Base-by-base conservation (phyloP, 2,888 invertebrate genomes). In the Meiosimyza decipiens region DNA sequence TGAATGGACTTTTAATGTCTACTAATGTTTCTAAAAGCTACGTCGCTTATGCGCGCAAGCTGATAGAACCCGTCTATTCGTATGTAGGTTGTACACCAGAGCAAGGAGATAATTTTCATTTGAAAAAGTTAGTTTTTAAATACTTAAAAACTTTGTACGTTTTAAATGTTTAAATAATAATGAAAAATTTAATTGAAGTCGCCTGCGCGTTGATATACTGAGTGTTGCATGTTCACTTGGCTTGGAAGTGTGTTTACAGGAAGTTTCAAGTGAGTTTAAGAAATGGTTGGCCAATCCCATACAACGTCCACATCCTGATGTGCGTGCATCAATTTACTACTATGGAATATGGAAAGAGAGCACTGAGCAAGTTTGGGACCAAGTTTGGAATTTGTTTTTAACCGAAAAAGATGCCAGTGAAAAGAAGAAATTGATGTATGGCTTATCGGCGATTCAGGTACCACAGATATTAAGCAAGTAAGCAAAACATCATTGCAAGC, bases 351-450 rank as follows among this genome's bases (percentile, higher is more conserved):
- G 94, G 90, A 85, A 89, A 9, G 88, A 89, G 22, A 90, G 91
- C 0, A 86, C 88, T 52, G 90, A 91, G 74, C 82, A 88, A 0
- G 91, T 92, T 62, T 97, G 97, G 96, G 89, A 94, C 11, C 84
- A 87, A 52, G 86, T 97, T 79, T 95, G 95, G 91, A 81, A 91
- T 1, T 88, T 91, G 72, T 97, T 94, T 83, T 81, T 90, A 60
- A 86, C 88, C 0, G 96, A 96, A 83, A 88, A 88, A 1, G 94
- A 96, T 82, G 94, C 94, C 0, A 92, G 92, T 70, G 96, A 97
- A 82, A 93, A 93, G 82, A 80, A 90, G 0, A 93, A 93, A 82
- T 84, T 97, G 6, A 89, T 95, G 84, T 86, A 87, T 9, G 95
- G 94, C 3, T 88, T 98, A 71, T 88, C 95, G 0, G 91, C 91